Evolutionary conservation across 2,113 vertebrate genomes (phyloP), one percentile per base, ranked within the genome.

Genomic region (Rissa tridactyla): DNA sequence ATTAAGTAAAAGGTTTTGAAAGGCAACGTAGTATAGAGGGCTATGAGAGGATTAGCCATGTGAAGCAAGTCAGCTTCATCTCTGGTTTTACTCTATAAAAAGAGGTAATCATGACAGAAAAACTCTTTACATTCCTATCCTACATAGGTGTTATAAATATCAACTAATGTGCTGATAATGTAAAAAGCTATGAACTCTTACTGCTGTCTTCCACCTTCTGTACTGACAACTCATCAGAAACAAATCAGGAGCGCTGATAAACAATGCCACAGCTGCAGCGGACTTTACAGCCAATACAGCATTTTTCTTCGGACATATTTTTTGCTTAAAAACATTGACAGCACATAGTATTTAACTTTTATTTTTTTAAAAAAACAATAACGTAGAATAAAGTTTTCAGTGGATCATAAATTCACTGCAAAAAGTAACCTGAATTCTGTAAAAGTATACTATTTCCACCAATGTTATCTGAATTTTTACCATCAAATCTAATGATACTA

Each of bases 21-120:
- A 83, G 27, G 49, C 20, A 42, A 17, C 0, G 0, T 19, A 57
- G 21, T 38, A 34, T 0, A 29, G n/a, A 65, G 15, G 34, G 49
- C 55, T 57, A 22, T 4, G 34, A 61, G 32, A 80, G 75, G 47
- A 62, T 77, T 38, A 80, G 15, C 57, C 20, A 57, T 0, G 1
- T 18, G 30, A 36, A 58, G 15, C 19, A 58, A 83, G 55, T n/a
- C 38, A 73, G n/a, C n/a, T 64, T 58, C 47, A 54, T 19, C 32
- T 90, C 62, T 46, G 6, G 3, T 80, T 82, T 57, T 72, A 86
- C 13, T 77, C 64, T 83, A 13, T 15, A 61, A 65, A 78, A 60
- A 55, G 25, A 84, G 6, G 8, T 9, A 29, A 82, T 29, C 9
- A 7, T 5, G 21, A 40, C 14, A 54, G 22, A 22, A 64, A 78